Evolutionary conservation across 2,797 vertebrate genomes (phyloP).

Genomic region (Thaleichthys pacificus): DNA sequence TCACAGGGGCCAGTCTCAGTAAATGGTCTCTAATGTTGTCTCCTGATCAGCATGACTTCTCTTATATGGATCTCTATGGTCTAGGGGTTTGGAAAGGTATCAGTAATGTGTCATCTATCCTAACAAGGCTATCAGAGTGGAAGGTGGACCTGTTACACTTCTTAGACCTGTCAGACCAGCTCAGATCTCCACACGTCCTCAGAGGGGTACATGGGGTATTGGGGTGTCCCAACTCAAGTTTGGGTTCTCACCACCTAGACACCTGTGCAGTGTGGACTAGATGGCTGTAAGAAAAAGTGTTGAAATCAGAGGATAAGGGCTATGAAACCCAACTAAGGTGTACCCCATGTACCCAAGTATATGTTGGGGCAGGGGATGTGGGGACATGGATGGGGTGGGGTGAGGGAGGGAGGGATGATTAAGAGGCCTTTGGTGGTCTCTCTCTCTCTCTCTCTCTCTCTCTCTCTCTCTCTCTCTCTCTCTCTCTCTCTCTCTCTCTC

Average conservation of each 20-base stretch:
- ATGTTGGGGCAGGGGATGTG: too few relatives aligned
- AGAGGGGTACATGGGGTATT: not conserved
- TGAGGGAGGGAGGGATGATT: too few relatives aligned
- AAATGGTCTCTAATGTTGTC: not conserved
- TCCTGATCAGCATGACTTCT: not conserved
- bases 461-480: too few relatives aligned
- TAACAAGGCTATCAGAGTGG: not conserved
- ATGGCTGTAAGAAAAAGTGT: too few relatives aligned
- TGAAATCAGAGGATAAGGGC: too few relatives aligned
- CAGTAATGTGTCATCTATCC: not conserved
- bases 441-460: not conserved
- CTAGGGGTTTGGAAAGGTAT: not conserved
- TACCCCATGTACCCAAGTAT: too few relatives aligned
- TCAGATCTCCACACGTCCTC: not conserved
- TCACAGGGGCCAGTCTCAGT: not conserved
- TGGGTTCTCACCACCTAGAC: too few relatives aligned
- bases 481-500: too few relatives aligned
- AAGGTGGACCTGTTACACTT: not conserved
- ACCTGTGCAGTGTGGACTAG: too few relatives aligned
- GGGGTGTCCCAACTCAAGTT: not conserved
- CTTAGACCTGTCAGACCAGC: not conserved
- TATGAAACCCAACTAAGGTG: too few relatives aligned
- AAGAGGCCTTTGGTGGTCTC: not conserved
- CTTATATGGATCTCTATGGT: not conserved
- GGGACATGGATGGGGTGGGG: too few relatives aligned